Base-by-base conservation (phyloP, 2,888 invertebrate species). In the Sphecodes monilicornis region DNA sequence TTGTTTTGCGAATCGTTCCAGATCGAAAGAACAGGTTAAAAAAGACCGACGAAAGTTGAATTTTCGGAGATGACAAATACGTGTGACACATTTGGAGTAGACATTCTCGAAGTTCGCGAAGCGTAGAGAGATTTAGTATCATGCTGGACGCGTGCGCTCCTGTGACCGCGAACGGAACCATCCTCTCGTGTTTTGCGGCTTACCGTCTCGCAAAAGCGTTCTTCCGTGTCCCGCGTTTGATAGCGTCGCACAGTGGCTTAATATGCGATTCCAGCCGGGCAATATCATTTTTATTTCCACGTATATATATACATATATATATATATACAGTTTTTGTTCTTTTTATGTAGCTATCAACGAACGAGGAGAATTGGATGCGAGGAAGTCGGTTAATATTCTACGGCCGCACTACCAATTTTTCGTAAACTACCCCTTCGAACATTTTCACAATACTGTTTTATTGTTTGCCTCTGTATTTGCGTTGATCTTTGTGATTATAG, bases 131-230 rank as follows among this genome's bases (percentile, higher is more conserved):
- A 90, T 90, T 90, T 87, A 89, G 86, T n/a, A n/a, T 54, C n/a
- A 3, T n/a, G 87, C 80, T 64, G 87, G 90, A 88, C 90, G 90
- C 89, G 86, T 87, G 90, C 88, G 90, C 89, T 76, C 60, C 46
- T 70, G 76, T 69, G 64, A 80, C 70, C 80, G 75, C 74, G 80
- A 78, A 76, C 29, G 43, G 75, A 76, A 36, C 76, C 70, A 39
- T 60, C 50, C 66, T 60, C 76, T 72, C 73, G 79, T 71, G 69
- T 69, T 54, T 54, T 41, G 50, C 64, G 72, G 46, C 68, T 54
- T 36, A 79, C 68, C 72, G 32, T 73, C 54, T 78, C 68, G 76
- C 76, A 46, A 43, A 54, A 39, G 22, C 66, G 57, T 64, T 64
- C 57, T 66, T 36, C 18, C 70, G 75, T 50, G 57, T 29, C 22